Evolutionary conservation across 2,797 vertebrate genomes (phyloP), one percentile per base, ranked within the genome.

Genomic region (Intellagama lesueurii): DNA sequence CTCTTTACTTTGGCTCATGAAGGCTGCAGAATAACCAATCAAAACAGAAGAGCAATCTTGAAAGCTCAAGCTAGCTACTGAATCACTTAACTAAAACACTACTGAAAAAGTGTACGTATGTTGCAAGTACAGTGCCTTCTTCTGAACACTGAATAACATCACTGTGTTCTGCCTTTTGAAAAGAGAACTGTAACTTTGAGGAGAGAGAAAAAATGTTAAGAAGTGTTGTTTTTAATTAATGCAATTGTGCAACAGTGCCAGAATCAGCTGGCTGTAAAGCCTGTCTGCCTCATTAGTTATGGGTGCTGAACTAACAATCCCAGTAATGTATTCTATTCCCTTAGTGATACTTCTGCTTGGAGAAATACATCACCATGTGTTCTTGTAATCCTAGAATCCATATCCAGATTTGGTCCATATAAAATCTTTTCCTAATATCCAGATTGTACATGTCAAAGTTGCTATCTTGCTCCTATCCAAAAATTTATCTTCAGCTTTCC

Each of bases 51-150:
- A 91, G 90, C 91, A 87, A 2, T 88, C 68, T 52, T 83, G 86
- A 93, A 49, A 32, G 44, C 84, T 82, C 86, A 92, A 83, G 81
- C 91, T 91, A 95, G 96, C 96, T 96, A 94, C 96, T 96, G 96
- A 96, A 93, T 92, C 94, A 92, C 84, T 95, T 95, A 93, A 94
- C 93, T 83, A 92, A 93, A 94, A 95, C 93, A 97, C 97, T 97
- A 97, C 96, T 96, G 97, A 97, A 94, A 87, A 89, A 88, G 78
- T 88, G 89, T 83, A 91, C 35, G 0, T 83, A 91, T 40, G 0
- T 93, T 90, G 83, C 69, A 91, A 93, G 78, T 88, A 94, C 87
- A 90, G 91, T 91, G 56, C 90, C 93, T 66, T 70, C 92, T 85
- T 92, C 91, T 89, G 87, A 93, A 91, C 0, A 70, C 94, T 90